Evolutionary conservation across 2,888 invertebrate genomes (phyloP).

Genomic region (Drosophila rubida): DNA sequence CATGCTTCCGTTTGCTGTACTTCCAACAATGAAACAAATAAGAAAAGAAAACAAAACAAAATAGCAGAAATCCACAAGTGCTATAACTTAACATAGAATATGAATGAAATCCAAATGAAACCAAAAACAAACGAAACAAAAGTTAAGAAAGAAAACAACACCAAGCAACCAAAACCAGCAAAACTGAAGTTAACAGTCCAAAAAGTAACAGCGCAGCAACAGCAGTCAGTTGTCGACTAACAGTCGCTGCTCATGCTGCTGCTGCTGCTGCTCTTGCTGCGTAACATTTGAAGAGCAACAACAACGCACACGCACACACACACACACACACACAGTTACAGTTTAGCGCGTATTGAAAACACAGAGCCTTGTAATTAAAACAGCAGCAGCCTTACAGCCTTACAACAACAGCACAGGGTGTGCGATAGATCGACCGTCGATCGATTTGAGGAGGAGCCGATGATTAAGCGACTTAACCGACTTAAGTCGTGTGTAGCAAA

Average conservation of each 20-base stretch:
- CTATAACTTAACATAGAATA: constrained; percentile 32
- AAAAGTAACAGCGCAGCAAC: constrained; percentile 6
- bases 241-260: constrained; percentile 7
- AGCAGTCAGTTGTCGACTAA: neutral
- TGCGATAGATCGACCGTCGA: neutral
- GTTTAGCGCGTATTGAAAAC: constrained; percentile 36
- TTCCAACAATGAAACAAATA: constrained; percentile 34
- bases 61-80: constrained; percentile 48
- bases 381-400: constrained; percentile 38
- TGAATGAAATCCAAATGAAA: constrained; percentile 16
- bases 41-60: neutral
- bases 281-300: constrained; percentile 31
- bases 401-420: constrained; percentile 15
- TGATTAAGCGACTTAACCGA: constrained; percentile 6
- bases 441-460: constrained; percentile 4
- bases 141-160: constrained; percentile 19
- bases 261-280: constrained; percentile 9
- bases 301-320: constrained; percentile 25
- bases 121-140: constrained; percentile 7
- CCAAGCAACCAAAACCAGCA: constrained; percentile 40
- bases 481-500: constrained; percentile 57
- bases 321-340: constrained; percentile 25
- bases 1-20: constrained; percentile 58
- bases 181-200: constrained; percentile 56
- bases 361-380: constrained; percentile 52